Evolutionary conservation across 2,113 vertebrate genomes (phyloP), one percentile per base, ranked within the genome.

Genomic region (Clarias gariepinus): DNA sequence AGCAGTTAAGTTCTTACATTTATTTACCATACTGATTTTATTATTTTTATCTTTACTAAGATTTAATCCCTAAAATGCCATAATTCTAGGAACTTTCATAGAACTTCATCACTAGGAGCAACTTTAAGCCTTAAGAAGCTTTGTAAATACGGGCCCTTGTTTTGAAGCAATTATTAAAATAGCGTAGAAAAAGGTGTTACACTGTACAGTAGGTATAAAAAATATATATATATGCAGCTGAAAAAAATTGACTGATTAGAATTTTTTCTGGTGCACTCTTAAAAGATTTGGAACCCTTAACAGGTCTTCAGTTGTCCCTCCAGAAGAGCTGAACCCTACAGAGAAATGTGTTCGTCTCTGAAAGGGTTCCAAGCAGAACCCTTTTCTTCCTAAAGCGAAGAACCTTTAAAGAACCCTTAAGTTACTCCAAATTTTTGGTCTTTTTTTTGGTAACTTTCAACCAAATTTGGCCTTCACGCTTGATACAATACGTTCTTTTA

Each of bases 141-240:
- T 36, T 3, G 33, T 36, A 36, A 36, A 36, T 36, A 36, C 33
- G 33, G 33, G 33, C 33, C 33, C 33, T 36, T n/a, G 36, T 36
- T 71, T 36, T 9, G 11, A 79, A 28, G 23, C n/a, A 36, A 30
- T 1, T 41, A 1, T 13, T 47, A 10, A 21, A 82, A 15, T 18
- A 6, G 68, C 71, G 85, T 87, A 93, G 92, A 91, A 91, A 93
- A 93, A 93, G 91, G 92, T 90, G 90, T 80, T 52, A 11, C 61
- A 64, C 68, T 21, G 30, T n/a, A n/a, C n/a, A n/a, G n/a, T 69
- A 69, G 69, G 78, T 85, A 74, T 86, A 87, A 87, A 82, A 88
- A 87, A 87, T n/a, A 66, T 2, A 36, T 2, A 36, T 33, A 47
- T 71, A 25, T 23, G 68, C 53, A 88, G 33, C 6, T 57, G 23